Percentiles rank a stretch among this genome's conserved stretches.
phyloP scores from a whole-genome alignment of 2,797 vertebrate species.

The Melanotaenia trifasciata region DNA sequence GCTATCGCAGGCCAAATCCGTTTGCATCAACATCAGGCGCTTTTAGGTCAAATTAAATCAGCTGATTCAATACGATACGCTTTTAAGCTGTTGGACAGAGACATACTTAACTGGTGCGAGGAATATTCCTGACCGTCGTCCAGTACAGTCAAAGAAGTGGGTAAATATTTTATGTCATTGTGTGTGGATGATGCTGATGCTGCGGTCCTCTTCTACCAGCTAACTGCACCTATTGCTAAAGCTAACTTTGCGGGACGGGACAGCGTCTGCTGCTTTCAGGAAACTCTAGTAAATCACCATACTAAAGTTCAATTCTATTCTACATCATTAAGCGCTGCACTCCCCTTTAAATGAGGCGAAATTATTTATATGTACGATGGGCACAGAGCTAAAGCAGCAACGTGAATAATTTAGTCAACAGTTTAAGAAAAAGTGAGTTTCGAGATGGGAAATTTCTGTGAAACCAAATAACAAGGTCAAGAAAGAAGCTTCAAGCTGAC shows the following conservation, averaged over 20 bases:
- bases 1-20: constrained; percentile 54
- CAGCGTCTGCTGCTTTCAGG: constrained; percentile 55
- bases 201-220: constrained; percentile 42
- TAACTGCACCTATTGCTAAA: constrained; percentile 39
- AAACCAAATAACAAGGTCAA: neutral
- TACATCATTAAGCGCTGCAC: neutral
- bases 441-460: neutral
- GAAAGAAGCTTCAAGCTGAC: neutral
- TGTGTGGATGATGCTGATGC: constrained; percentile 37
- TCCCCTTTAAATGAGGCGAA: neutral
- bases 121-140: neutral
- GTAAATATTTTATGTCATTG: constrained; percentile 29
- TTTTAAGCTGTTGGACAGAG: neutral
- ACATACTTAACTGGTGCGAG: constrained; percentile 49
- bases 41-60: constrained; percentile 26
- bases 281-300: constrained; percentile 6
- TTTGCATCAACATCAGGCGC: constrained; percentile 25
- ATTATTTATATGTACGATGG: neutral
- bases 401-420: neutral
- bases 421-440: neutral
- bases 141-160: neutral
- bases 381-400: neutral
- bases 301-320: neutral
- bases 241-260: constrained; percentile 63
- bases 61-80: neutral